These are phyloP conservation scores for Amaurobius ferox DNA, from an alignment of 2,888 invertebrate genomes.

Conservation along the genomic window DNA sequence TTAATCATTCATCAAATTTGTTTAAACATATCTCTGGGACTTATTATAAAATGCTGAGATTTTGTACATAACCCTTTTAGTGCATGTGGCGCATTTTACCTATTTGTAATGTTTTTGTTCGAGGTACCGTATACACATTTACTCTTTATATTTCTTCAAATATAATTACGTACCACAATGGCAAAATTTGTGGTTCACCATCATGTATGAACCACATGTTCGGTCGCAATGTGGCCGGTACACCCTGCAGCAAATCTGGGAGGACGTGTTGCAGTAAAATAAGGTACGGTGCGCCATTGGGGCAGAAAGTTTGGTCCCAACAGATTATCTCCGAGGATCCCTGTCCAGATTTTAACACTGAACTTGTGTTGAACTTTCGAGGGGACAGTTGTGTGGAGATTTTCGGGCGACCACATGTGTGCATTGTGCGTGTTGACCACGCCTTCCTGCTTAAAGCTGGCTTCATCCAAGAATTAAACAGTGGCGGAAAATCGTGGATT, in stretches of 20 bases:
- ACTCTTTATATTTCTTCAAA: no score
- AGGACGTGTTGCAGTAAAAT: background rate
- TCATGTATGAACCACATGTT: constrained; percentile 11
- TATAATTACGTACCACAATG: no score
- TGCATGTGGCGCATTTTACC: no score
- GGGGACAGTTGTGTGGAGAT: constrained; percentile 4
- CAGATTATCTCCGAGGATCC: constrained; percentile 2
- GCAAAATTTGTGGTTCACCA: constrained; percentile 11
- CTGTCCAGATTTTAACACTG: constrained; percentile 13
- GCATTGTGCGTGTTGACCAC: no score
- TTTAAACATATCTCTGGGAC: no score
- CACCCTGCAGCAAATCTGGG: background rate
- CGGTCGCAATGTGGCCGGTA: background rate
- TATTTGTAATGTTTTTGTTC: no score
- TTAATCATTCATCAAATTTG: no score
- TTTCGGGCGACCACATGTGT: background rate
- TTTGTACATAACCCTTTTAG: no score
- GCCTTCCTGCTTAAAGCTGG: no score
- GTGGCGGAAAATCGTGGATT: background rate
- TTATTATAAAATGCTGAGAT: no score
- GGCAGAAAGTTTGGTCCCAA: background rate
- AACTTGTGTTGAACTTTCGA: constrained; percentile 15
- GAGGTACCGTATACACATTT: no score
- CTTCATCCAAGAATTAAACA: no score
- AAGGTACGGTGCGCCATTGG: background rate